Evolutionary conservation across 2,797 vertebrate species (phyloP), one percentile per base, ranked within the genome.

Genomic region (Poeciliopsis paucimaculata): DNA sequence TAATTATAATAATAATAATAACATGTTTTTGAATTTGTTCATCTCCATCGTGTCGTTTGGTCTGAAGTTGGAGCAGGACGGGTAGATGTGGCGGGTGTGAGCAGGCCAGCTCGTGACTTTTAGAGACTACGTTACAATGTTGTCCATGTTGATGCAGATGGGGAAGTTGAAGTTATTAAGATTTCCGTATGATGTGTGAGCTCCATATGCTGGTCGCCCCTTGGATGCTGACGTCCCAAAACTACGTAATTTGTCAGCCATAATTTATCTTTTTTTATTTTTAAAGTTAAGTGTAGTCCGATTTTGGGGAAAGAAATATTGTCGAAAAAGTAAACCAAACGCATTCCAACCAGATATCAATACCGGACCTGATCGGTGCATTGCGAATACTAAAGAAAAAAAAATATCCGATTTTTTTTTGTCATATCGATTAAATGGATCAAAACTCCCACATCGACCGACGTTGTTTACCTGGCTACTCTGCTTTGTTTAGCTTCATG

Each of bases 21-120:
- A 15, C 4, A 5, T 2, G 41, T 10, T 3, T 77, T 71, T 76
- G 0, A 15, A 34, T 8, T 10, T 36, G 9, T 55, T 20, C 7
- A 15, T 12, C 55, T 39, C 5, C 41, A 36, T 34, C 28, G 7
- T n/a, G 41, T 2, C 7, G 16, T 78, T 79, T 72, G 70, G 0
- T 45, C 9, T 77, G 46, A 80, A 87, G 76, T 82, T 81, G 5
- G 15, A 45, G 55, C 57, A 53, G 53, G 23, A 34, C 23, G 28
- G 20, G 75, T 80, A 72, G 75, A 76, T 72, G 49, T 66, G 41
- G 13, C 41, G 75, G 16, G 16, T 16, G 41, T 53, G 34, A 78
- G 49, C 55, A 78, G 78, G 70, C 34, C 49, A 62, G 51, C 77
- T 82, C 43, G 41, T 64, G 72, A 70, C 36, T 39, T 51, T 71